Evolutionary conservation across 2,113 vertebrate species (phyloP).

Genomic region (Odocoileus hemionus): DNA sequence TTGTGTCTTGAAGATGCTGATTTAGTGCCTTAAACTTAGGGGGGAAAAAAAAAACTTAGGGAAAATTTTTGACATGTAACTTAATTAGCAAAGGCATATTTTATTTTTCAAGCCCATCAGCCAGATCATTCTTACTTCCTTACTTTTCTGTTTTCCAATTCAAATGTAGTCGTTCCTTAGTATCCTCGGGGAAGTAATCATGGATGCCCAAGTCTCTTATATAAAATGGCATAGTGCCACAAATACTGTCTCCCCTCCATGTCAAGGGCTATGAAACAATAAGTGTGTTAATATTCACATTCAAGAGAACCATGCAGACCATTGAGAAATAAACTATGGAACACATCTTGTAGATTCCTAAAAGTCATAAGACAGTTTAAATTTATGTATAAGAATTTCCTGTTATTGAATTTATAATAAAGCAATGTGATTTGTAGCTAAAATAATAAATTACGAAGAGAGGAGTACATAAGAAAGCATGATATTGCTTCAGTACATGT

Average conservation of each 20-base stretch:
- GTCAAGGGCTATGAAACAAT: not conserved
- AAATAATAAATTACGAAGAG: not conserved
- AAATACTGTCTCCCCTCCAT: not conserved
- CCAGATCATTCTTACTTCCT: not conserved
- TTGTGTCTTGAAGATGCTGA: not conserved
- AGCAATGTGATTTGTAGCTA: not conserved
- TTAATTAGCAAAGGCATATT: not conserved
- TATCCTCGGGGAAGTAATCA: not conserved
- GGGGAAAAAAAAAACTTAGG: not conserved
- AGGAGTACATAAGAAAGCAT: not conserved
- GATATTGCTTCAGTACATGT: not conserved
- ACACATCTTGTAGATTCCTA: not conserved
- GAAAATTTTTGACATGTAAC: not conserved
- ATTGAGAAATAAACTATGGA: not conserved
- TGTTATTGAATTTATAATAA: not conserved
- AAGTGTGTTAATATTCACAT: not conserved
- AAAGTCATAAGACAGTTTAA: not conserved
- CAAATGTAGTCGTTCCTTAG: not conserved
- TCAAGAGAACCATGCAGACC: not conserved
- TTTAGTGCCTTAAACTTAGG: not conserved
- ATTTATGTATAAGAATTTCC: not conserved
- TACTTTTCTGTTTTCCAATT: not conserved
- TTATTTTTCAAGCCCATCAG: not conserved
- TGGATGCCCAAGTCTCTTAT: not conserved
- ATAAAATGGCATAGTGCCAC: not conserved